phyloP scores from a whole-genome alignment of 2,113 vertebrate species.

The Thamnophis sirtalis region DNA sequence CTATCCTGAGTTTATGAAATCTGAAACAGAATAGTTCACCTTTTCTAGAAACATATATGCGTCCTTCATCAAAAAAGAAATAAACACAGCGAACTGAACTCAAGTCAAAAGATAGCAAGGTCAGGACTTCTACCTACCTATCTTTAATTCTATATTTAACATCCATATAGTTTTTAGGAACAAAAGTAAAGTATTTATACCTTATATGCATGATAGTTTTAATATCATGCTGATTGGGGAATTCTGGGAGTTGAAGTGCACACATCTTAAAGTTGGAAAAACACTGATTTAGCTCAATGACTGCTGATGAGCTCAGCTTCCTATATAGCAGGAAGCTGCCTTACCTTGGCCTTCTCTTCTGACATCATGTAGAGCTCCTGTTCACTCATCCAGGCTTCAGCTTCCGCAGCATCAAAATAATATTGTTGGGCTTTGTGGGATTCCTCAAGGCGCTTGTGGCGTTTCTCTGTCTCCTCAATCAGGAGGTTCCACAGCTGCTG shows the following conservation, averaged over 20 bases:
- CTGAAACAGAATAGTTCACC: not conserved
- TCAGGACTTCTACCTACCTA: not conserved
- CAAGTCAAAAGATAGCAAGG: not conserved
- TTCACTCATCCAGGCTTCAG: conserved; percentile 98
- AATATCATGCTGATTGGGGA: not conserved
- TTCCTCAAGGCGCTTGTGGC: conserved; percentile 86
- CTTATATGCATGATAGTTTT: not conserved
- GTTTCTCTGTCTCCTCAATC: conserved; percentile 81
- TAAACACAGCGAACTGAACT: not conserved
- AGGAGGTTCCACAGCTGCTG: conserved; percentile 83
- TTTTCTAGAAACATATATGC: not conserved
- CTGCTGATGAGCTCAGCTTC: too few species aligned
- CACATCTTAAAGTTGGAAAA: not conserved
- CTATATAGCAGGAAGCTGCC: not conserved
- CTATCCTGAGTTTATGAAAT: not conserved
- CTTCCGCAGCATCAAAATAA: conserved; percentile 93
- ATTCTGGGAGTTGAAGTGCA: not conserved
- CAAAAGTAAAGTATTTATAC: not conserved
- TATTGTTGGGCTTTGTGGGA: conserved; percentile 93
- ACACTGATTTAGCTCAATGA: not conserved
- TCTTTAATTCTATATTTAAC: not conserved
- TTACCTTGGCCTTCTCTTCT: conserved; percentile 97
- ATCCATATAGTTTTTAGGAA: not conserved
- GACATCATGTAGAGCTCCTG: conserved; percentile 99
- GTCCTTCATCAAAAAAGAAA: not conserved